Evolutionary conservation across 2,797 vertebrate species (phyloP).

Genomic region (Pogonophryne albipinna): DNA sequence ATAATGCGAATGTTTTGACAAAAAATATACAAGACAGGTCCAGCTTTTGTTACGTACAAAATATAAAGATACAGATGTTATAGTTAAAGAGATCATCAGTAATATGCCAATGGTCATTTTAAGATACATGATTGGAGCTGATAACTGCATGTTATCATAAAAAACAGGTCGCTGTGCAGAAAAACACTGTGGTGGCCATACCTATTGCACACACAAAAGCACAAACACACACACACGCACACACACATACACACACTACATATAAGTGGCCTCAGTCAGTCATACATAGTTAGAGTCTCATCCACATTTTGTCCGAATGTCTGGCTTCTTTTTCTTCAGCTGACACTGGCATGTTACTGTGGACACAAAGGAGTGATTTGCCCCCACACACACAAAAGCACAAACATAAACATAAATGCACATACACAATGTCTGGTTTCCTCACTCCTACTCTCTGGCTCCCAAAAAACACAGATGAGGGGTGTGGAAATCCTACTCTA

Average conservation of each 20-base stretch:
- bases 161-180: constrained; percentile 11
- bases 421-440: constrained; percentile 7
- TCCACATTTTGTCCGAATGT: constrained; percentile 73
- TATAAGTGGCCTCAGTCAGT: constrained; percentile 64
- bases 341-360: constrained; percentile 65
- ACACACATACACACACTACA: constrained; percentile 12
- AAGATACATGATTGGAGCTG: constrained; percentile 24
- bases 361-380: constrained; percentile 37
- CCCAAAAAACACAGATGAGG: constrained; percentile 16
- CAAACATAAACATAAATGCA: constrained; percentile 19
- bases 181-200: constrained; percentile 42
- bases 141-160: constrained; percentile 25
- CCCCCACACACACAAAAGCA: constrained; percentile 21
- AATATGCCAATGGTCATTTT: constrained; percentile 1
- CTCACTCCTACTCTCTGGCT: background rate
- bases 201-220: constrained; percentile 23
- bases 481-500: constrained; percentile 6
- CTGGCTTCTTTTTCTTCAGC: constrained; percentile 61
- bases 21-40: background rate
- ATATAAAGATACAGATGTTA: too few species aligned
- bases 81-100: too few species aligned
- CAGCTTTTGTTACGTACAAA: background rate
- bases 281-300: constrained; percentile 74
- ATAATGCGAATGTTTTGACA: background rate
- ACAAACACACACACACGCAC: background rate